Base-by-base conservation (phyloP, 2,888 invertebrate species). In the Tortrix viridana region DNA sequence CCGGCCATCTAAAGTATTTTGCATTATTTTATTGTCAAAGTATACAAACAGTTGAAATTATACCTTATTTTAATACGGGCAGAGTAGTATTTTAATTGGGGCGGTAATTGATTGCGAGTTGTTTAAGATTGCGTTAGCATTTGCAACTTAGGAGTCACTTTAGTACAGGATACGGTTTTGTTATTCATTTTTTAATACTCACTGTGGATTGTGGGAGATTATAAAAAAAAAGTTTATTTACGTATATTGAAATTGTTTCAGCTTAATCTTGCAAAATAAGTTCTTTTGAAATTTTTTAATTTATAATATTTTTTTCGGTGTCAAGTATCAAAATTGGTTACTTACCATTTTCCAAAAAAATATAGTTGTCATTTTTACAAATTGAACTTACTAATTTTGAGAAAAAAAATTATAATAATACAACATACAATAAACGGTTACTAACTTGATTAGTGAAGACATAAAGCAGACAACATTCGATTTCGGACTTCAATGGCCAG, bases 11-110 rank as follows among this genome's bases (percentile, higher is more conserved):
- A 67, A 67, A 68, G 70, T 68, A 69, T 67, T 71, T 73, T 70
- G 69, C 68, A 71, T 71, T 65, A 73, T 73, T 74, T 74, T 73
- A 55, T 64, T 64, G 64, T 64, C 49, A 62, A 54, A 56, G 32
- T 1, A 12, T 19, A 6, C 9, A 1, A 14, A 18, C 23, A 44
- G 46, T 20, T 23, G 1, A 56, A 38, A 26, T 38, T 23, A 7
- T 37, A 50, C 50, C 20, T 50, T 56, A 46, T n/a, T 5, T 9
- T 20, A 9, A 20, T 22, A 9, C 7, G 18, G 0, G 7, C 38
- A 56, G 44, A 37, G 37, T 50, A 5, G 7, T 18, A 9, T 26
- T 50, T 62, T 12, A 19, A 46, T 44, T 56, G 22, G 3, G 7
- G n/a, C 19, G 22, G 23, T 5, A 12, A 6, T 55, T 43, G 59